Evolutionary conservation across 2,888 invertebrate species (phyloP).

Genomic region (Muscina levida): DNA sequence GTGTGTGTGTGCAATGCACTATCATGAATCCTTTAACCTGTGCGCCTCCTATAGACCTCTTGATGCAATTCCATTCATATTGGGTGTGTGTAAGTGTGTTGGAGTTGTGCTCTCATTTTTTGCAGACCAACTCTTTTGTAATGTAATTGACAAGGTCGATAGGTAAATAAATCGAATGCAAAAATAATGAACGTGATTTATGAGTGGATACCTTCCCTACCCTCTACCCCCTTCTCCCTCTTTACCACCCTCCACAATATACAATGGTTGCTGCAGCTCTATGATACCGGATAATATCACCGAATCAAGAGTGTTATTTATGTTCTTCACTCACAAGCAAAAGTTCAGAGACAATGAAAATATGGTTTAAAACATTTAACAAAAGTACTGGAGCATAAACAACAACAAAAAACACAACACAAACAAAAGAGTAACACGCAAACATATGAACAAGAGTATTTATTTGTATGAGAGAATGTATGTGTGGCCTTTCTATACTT

Average conservation of each 20-base stretch:
- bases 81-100: conserved; percentile 8
- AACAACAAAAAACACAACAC: conserved; percentile 29
- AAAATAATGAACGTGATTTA: conserved; percentile 67
- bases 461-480: neutral
- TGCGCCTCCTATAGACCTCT: neutral
- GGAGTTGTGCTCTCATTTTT: conserved; percentile 24
- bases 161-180: conserved; percentile 66
- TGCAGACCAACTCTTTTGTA: too few species aligned
- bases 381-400: neutral
- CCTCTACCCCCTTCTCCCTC: too few species aligned
- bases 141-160: conserved; percentile 66
- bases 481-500: conserved; percentile 10
- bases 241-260: neutral
- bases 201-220: conserved; percentile 36
- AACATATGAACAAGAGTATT: neutral
- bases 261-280: neutral
- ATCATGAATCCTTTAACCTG: neutral
- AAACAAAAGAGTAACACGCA: too few species aligned
- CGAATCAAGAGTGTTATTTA: conserved; percentile 43
- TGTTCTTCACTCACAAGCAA: conserved; percentile 47
- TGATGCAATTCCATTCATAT: neutral
- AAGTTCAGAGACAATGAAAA: conserved; percentile 44
- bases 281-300: conserved; percentile 27
- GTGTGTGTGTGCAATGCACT: neutral
- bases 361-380: conserved; percentile 27